These are phyloP conservation scores for Drosophila crucigera DNA, from an alignment of 2,888 invertebrate genomes.

Conservation along the genomic window DNA sequence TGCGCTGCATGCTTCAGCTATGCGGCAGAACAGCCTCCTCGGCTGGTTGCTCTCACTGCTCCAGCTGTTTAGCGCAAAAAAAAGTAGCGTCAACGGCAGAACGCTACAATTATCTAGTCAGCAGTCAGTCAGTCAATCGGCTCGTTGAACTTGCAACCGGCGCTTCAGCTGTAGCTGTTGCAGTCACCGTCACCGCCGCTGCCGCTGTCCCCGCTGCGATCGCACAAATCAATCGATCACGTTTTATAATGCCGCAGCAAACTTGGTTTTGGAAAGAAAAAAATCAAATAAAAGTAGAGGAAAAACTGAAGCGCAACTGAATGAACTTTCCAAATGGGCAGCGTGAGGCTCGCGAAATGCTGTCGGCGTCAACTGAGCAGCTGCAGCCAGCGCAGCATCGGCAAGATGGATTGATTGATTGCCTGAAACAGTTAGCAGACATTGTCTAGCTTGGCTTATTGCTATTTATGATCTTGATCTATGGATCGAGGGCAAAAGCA, in stretches of 20 bases:
- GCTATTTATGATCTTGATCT: constrained; percentile 85
- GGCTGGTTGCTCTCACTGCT: constrained; percentile 40
- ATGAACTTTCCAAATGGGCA: constrained; percentile 79
- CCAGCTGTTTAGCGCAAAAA: constrained; percentile 69
- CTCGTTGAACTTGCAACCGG: constrained; percentile 83
- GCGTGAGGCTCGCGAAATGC: constrained; percentile 62
- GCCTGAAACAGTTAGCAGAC: constrained; percentile 84
- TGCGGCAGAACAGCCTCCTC: constrained; percentile 38
- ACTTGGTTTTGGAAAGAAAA: constrained; percentile 24
- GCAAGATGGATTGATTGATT: constrained; percentile 83
- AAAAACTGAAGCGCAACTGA: constrained; percentile 69
- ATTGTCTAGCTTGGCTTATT: constrained; percentile 80
- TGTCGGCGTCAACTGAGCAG: constrained; percentile 54
- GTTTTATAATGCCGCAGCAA: constrained; percentile 73
- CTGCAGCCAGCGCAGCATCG: constrained; percentile 52
- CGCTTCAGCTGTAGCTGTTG: constrained; percentile 44
- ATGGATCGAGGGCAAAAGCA: constrained; percentile 84
- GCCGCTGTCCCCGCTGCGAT: constrained; percentile 62
- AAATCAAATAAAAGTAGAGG: constrained; percentile 32
- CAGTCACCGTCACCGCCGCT: constrained; percentile 21
- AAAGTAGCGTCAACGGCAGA: constrained; percentile 65
- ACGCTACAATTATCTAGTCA: constrained; percentile 84
- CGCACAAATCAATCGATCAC: constrained; percentile 84
- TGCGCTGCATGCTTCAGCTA: constrained; percentile 61
- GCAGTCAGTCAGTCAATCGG: constrained; percentile 81